These are phyloP conservation scores for Procavia capensis DNA, from an alignment of 2,113 vertebrate genomes.

Conservation along the genomic window DNA sequence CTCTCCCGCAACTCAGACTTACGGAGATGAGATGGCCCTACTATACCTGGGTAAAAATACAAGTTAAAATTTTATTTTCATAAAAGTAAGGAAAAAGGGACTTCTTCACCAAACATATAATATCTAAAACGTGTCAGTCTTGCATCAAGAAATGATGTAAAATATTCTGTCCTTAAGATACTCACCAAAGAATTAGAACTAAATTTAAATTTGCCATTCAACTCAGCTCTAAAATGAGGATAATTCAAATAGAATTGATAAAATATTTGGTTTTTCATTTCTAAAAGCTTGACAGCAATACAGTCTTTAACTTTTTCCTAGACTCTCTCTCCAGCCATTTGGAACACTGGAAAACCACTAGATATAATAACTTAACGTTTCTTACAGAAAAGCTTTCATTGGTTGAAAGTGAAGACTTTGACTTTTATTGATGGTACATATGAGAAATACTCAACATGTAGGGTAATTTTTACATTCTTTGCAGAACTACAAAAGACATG, in stretches of 20 bases:
- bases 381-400: neutral
- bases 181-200: neutral
- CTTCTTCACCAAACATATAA: neutral
- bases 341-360: slow-evolving; percentile 26
- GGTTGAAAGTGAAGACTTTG: slow-evolving; percentile 10
- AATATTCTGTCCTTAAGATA: neutral
- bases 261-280: neutral
- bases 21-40: neutral
- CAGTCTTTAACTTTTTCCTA: neutral
- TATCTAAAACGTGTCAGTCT: neutral
- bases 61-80: neutral
- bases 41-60: neutral
- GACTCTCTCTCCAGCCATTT: neutral
- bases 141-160: neutral
- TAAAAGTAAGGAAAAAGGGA: neutral
- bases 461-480: neutral
- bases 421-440: neutral
- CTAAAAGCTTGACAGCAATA: neutral
- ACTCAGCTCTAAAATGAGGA: neutral
- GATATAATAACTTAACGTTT: slow-evolving; percentile 16
- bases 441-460: slow-evolving; percentile 6
- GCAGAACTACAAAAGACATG: slow-evolving; percentile 1
- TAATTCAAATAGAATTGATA: neutral
- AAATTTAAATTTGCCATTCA: neutral
- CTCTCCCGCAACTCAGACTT: neutral